Base-by-base conservation (phyloP, 2,797 vertebrate genomes). In the Lindbergichthys nudifrons region DNA sequence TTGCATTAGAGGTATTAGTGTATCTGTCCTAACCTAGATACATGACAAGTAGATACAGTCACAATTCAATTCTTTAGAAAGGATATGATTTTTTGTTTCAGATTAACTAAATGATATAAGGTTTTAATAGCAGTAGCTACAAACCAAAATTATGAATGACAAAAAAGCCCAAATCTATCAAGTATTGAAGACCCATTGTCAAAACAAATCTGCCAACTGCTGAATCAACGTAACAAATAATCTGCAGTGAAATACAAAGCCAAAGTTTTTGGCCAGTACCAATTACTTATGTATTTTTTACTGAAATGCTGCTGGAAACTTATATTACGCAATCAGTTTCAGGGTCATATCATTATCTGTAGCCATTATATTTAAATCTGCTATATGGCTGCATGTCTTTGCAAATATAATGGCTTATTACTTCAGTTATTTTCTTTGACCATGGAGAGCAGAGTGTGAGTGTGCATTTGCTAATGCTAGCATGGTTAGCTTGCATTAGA, bases 311-410 rank as follows among this genome's bases (percentile, higher is more conserved):
- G 16, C 48, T 21, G 53, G 30, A 71, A 48, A 41, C 53, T 12
- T 41, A 71, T 75, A 41, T 65, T 36, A 13, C 47, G 13, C 41
- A 10, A 36, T 32, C 4, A 1, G 39, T 65, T 59, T 75, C 51
- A 63, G 23, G 68, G 67, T 67, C 67, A 51, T 52, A 10, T 68
- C 52, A 43, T 79, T 39, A 73, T 68, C 41, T 61, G 12, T 21
- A 65, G 46, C 62, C 16, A 32, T 72, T 0, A 58, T 80, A 77
- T 64, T 64, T 56, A 56, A 39, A 21, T 53, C 51, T 6, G 23
- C 57, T 53, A 9, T 19, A 65, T 52, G 23, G 36, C 1, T 41
- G 46, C 51, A 32, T 54, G 19, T 47, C 51, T 52, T 76, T 59
- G 51, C 30, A 76, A 73, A 59, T 69, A 3, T 53, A 75, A 65